Base-by-base conservation (phyloP, 2,888 invertebrate species). In the Falcaria lacertinaria region DNA sequence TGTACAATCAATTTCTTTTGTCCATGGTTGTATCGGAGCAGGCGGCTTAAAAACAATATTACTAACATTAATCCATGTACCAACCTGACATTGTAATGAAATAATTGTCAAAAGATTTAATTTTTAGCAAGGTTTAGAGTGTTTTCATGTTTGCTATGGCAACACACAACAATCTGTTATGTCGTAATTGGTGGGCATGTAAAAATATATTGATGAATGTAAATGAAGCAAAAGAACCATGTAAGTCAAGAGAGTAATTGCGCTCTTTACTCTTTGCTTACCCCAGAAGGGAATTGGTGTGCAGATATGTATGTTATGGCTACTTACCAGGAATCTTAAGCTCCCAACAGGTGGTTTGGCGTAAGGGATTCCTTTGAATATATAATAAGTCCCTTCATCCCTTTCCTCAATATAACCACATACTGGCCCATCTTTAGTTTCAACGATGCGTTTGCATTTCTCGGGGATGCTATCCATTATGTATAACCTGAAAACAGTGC, bases 351-450 rank as follows among this genome's bases (percentile, higher is more conserved):
- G 88, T 43, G 88, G 85, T 48, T 72, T 76, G 3, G 84, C 88
- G 52, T 82, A 89, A 1, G 87, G 88, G 37, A 89, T 84, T 43
- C 70, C 64, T 48, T 75, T 78, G 50, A 86, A 89, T 52, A 64
- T 79, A 47, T 77, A 82, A 43, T 66, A 77, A n/a, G 54, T 69
- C 40, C 60, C 57, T 15, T 68, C 59, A 37, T 73, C 62, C 33
- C 43, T 63, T 59, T 54, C 68, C 2, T 80, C 74, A 40, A 72
- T 52, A 46, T 53, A 70, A 40, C 88, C 88, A 54, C 71, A 69
- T 44, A 88, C 57, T 14, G 74, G 77, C 0, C 88, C 88, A 50
- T 81, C 69, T 40, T 60, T 63, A 7, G 73, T 83, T 42, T 71
- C 50, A 42, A 69, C 39, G 15, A 50, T 39, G 33, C 56, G 59